These are phyloP conservation scores for Epizoanthus ramosus DNA, from an alignment of 92 coral and sea anemone species.

Conservation along the genomic window DNA sequence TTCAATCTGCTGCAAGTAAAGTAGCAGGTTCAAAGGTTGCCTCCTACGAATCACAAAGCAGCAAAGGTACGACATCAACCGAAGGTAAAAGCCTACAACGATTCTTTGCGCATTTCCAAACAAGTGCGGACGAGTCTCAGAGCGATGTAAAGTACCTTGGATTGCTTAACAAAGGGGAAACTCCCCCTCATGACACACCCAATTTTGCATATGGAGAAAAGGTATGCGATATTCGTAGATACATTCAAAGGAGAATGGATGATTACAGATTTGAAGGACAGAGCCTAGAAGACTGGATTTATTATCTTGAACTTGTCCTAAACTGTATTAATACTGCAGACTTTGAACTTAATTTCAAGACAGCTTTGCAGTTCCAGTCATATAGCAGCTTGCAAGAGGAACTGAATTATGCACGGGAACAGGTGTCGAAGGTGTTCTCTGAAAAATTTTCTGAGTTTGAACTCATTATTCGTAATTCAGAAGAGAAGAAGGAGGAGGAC, in stretches of 20 bases:
- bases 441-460: not conserved
- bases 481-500: too few species aligned
- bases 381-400: constrained; percentile 5
- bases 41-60: not conserved
- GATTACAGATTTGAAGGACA: constrained; percentile 3
- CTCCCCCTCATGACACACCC: constrained; percentile 23
- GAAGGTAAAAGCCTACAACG: constrained; percentile 1
- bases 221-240: constrained; percentile 15
- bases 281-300: constrained; percentile 11
- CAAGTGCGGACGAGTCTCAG: not conserved
- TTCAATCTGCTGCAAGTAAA: constrained; percentile 25
- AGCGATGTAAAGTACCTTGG: constrained; percentile 27
- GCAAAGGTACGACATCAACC: not conserved
- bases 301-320: constrained; percentile 12
- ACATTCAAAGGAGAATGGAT: constrained; percentile 12
- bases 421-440: constrained; percentile 12
- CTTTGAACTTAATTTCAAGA: constrained; percentile 27
- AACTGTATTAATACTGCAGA: constrained; percentile 18
- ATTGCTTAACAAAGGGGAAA: constrained; percentile 19
- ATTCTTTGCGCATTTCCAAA: constrained; percentile 13
- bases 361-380: constrained; percentile 8
- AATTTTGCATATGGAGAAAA: constrained; percentile 26
- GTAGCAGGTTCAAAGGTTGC: constrained; percentile 27
- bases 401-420: not conserved
- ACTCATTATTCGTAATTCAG: not conserved